Evolutionary conservation across 2,797 vertebrate genomes (phyloP).

Genomic region (Octomys mimax): DNA sequence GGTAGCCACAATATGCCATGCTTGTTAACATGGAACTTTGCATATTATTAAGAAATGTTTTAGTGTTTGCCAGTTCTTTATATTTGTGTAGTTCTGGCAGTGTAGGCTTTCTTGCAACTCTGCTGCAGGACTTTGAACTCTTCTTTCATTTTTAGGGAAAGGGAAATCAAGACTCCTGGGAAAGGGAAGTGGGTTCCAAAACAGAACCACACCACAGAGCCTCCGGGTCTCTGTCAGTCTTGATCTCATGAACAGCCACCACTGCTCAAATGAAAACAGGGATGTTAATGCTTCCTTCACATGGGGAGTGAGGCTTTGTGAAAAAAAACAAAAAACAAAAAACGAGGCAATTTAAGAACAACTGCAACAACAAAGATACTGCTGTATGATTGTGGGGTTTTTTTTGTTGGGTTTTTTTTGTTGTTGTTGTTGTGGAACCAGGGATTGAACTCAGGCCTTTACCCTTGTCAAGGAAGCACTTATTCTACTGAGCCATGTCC

Average conservation of each 20-base stretch:
- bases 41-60: conserved; percentile 65
- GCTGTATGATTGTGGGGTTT: not conserved
- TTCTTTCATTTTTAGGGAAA: not conserved
- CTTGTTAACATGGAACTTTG: conserved; percentile 60
- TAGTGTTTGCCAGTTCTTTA: conserved; percentile 24
- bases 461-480: no score
- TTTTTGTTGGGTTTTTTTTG: no score
- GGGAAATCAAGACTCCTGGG: not conserved
- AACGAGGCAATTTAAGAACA: not conserved
- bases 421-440: no score
- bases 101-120: not conserved
- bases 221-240: not conserved
- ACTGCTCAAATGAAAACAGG: not conserved
- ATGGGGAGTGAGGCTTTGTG: not conserved
- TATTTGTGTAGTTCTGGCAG: conserved; percentile 56
- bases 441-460: no score
- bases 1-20: conserved; percentile 67
- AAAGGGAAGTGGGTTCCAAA: not conserved
- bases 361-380: not conserved
- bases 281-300: not conserved
- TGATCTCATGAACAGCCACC: not conserved
- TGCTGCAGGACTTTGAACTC: not conserved
- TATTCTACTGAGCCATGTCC: no score
- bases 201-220: not conserved
- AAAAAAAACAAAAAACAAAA: not conserved